Base-by-base conservation (phyloP, 37 sponge, comb jelly and placozoan genomes). In the Agelas oroides region DNA sequence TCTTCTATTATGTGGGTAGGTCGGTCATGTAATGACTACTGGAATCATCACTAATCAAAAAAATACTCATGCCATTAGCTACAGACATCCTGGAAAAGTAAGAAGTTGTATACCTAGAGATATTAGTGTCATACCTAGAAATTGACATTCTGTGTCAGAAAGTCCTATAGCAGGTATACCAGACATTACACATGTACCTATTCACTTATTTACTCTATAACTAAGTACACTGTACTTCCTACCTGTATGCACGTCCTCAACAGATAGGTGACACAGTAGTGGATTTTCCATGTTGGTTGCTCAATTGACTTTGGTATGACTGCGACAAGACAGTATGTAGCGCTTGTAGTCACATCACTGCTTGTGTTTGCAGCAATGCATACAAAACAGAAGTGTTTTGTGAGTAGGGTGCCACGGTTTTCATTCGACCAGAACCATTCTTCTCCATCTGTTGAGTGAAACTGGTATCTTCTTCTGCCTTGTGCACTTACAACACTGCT, bases 181-280 rank as follows among this genome's bases (percentile, higher is more conserved):
- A n/a, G n/a, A n/a, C n/a, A n/a, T n/a, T n/a, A n/a, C n/a, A n/a
- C n/a, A n/a, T n/a, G n/a, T n/a, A n/a, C 46, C 8, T 46, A 12
- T 8, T 46, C 46, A 12, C 46, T 46, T 46, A 46, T 8, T 46
- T 8, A 3, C 8, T 12, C 8, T 46, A 12, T 46, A 8, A 8
- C 46, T 8, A 46, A 12, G 6, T 46, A 12, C 46, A 12, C 46
- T 46, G 46, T 8, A 46, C 46, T 46, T 20, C 53, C 59, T 73
- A 83, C 83, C 63, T 58, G 65, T 16, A 72, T 72, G 38, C 71
- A 83, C 38, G 73, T 60, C 60, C 60, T 70, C 41, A 83, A 64
- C n/a, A 36, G 35, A 73, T 70, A 83, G 53, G 72, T 83, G 61
- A 83, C 46, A 31, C 83, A 83, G 73, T 34, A 83, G 27, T 83